Evolutionary conservation across 2,888 invertebrate species (phyloP), one percentile per base, ranked within the genome.

Genomic region (Pogonocherus hispidulus): DNA sequence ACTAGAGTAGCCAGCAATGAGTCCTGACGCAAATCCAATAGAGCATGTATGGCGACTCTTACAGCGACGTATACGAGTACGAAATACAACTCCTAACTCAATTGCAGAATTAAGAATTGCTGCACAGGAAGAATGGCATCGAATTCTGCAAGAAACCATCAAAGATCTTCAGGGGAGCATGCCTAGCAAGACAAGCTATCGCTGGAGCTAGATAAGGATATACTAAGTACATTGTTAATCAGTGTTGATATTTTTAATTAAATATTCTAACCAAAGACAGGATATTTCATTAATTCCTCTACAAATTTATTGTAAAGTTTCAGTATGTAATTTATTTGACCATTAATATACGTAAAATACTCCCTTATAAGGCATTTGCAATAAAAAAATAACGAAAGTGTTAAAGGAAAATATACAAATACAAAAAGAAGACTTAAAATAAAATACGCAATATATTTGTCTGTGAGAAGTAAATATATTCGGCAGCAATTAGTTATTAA

Each of bases 91-190:
- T 54, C 51, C 41, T 49, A 63, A 56, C 41, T 57, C 65, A 51
- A 54, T 60, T 22, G 44, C 63, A 63, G 55, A 52, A 67, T 19
- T 63, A 57, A 63, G 56, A 63, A 47, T 62, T 60, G 59, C 71
- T 63, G 54, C 60, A 66, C 59, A 57, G 54, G 59, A 71, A 57
- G 66, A 69, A 67, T 56, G 60, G 63, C 35, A 70, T 49, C 20
- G 35, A 63, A 63, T 67, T 67, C 54, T 22, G 6, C 57, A 59
- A 57, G 32, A 54, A 54, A n/a, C 32, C 1, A 54, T 54, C 19
- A 1, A 54, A 27, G 37, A 3, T 27, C 54, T 37, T 22, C 51
- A 16, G 11, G 11, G 19, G n/a, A 19, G 54, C 54, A 23, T 3
- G 37, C 23, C 1, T 27, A 27, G 16, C 0, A 1, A 1, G n/a